Percentiles rank a stretch among this genome's conserved stretches.
phyloP scores from a whole-genome alignment of 2,797 vertebrate species.

The Eleutherodactylus coqui region DNA sequence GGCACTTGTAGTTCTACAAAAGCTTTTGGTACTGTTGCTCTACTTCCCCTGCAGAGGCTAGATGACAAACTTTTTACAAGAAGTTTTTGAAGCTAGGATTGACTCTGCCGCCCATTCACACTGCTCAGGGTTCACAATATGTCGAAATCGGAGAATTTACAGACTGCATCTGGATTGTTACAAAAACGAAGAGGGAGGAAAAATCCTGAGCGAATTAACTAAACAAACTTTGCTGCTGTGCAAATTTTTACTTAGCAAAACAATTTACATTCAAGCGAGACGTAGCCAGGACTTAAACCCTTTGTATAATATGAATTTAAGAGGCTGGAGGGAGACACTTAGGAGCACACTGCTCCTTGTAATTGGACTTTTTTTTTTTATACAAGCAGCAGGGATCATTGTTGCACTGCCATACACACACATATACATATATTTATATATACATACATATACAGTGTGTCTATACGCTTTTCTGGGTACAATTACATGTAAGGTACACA shows the following conservation, averaged over 20 bases:
- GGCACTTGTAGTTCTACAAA: constrained; percentile 1
- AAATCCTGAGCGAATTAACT: constrained; percentile 49
- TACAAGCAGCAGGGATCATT: not conserved
- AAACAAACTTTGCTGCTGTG: constrained; percentile 73
- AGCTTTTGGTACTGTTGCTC: not conserved
- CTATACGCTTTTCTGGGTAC: not conserved
- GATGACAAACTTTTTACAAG: constrained; percentile 7
- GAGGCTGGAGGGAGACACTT: constrained; percentile 65
- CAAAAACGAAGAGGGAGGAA: constrained; percentile 58
- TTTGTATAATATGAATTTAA: constrained; percentile 65
- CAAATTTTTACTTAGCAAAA: constrained; percentile 73
- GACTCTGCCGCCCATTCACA: constrained; percentile 12
- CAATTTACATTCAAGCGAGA: constrained; percentile 70
- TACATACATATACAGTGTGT: not conserved
- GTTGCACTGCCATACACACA: not conserved
- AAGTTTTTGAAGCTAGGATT: constrained; percentile 3
- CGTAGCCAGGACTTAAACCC: constrained; percentile 69
- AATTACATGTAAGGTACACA: not conserved
- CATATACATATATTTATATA: not conserved
- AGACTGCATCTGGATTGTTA: constrained; percentile 77
- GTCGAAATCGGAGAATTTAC: constrained; percentile 74
- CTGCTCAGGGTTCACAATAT: constrained; percentile 67
- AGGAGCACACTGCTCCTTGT: constrained; percentile 1
- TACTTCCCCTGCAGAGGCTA: not conserved
- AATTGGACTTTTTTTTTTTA: not conserved